These are phyloP conservation scores for Lepidotrigona ventralis DNA, from an alignment of 1,140 invertebrate genomes.

Conservation along the genomic window DNA sequence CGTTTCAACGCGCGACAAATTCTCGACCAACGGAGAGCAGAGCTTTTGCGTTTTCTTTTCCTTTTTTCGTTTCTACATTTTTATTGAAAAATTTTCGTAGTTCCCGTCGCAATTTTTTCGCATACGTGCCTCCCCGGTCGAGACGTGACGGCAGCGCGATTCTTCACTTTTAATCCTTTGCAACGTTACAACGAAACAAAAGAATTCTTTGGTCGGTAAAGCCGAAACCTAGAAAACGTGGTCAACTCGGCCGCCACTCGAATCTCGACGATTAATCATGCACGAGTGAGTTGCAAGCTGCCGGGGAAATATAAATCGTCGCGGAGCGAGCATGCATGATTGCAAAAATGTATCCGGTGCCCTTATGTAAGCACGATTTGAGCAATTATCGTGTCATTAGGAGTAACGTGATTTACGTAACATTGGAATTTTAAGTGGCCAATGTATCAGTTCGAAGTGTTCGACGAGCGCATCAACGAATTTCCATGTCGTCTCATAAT, in stretches of 20 bases:
- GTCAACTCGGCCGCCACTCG: no score
- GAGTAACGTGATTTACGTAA: constrained; percentile 33
- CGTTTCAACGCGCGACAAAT: constrained; percentile 12
- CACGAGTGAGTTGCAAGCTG: no score
- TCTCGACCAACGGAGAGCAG: not conserved
- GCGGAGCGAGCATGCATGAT: not conserved
- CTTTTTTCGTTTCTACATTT: not conserved
- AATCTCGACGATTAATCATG: no score
- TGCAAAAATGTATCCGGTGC: constrained; percentile 4
- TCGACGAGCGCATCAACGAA: not conserved
- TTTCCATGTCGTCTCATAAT: not conserved
- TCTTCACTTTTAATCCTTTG: not conserved
- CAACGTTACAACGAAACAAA: no score
- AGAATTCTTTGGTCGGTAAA: no score
- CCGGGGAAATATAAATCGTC: not conserved
- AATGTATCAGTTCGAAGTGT: not conserved
- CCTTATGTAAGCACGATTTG: constrained; percentile 25
- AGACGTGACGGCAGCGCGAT: not conserved
- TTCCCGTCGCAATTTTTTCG: not conserved
- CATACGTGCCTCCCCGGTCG: not conserved
- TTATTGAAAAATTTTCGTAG: not conserved
- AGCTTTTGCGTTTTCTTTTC: not conserved
- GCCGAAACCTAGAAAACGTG: no score
- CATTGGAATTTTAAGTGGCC: constrained; percentile 1
- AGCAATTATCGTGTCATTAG: constrained; percentile 7